Conservation (phyloP, 2,797 vertebrate genomes). For the Nyctalus aviator region DNA sequence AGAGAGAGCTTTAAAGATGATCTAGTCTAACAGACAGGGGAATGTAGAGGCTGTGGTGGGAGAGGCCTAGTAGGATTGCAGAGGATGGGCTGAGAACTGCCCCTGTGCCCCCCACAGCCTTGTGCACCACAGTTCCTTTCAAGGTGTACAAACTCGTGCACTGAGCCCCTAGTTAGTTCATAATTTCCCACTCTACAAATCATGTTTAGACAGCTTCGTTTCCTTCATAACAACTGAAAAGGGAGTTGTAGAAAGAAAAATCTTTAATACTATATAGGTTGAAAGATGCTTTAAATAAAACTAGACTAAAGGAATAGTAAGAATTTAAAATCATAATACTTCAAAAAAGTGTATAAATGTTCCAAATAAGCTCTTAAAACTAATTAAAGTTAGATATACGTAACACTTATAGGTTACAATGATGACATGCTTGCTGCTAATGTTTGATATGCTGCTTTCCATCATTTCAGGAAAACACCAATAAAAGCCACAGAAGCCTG, state of each 20-base stretch:
- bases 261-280: not conserved
- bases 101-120: too few species aligned
- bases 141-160: too few species aligned
- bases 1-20: constrained; percentile 28
- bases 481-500: constrained; percentile 45
- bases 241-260: constrained; percentile 16
- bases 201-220: constrained; percentile 26
- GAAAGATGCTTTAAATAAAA: constrained; percentile 51
- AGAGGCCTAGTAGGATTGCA: too few species aligned
- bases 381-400: constrained; percentile 32
- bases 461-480: constrained; percentile 41
- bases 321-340: constrained; percentile 55
- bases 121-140: too few species aligned
- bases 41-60: too few species aligned
- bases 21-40: not conserved
- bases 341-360: constrained; percentile 42
- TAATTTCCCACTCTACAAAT: constrained; percentile 25
- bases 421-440: constrained; percentile 20
- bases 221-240: constrained; percentile 58
- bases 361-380: constrained; percentile 24
- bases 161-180: not conserved
- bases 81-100: too few species aligned
- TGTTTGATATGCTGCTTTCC: constrained; percentile 38
- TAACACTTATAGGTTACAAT: constrained; percentile 33
- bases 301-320: not conserved